These are phyloP conservation scores for Stenurella melanura DNA, from an alignment of 2,888 invertebrate genomes.

Conservation along the genomic window DNA sequence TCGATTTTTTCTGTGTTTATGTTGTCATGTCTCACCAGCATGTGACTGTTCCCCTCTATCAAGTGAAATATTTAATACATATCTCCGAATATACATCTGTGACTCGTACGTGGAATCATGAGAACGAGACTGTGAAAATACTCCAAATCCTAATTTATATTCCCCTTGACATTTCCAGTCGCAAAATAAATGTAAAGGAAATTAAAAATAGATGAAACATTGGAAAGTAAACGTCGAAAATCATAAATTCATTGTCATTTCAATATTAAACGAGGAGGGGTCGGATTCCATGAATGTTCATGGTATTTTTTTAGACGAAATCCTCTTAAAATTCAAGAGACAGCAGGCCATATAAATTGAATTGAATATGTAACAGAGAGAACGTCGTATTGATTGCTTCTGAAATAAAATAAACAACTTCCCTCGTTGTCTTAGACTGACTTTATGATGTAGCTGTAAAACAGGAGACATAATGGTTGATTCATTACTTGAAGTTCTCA, in stretches of 20 bases:
- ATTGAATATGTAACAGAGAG: conserved; percentile 4
- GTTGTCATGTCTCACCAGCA: too few species aligned
- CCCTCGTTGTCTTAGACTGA: not conserved
- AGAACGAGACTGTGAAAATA: not conserved
- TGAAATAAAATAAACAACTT: not conserved
- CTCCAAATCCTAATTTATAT: not conserved
- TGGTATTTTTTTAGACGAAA: not conserved
- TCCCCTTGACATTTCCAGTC: not conserved
- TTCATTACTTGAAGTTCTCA: not conserved
- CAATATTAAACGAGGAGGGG: not conserved
- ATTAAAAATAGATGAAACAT: conserved; percentile 3
- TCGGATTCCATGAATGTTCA: not conserved
- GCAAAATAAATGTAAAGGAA: not conserved
- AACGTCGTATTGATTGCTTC: not conserved
- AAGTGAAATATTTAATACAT: too few species aligned
- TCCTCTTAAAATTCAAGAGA: conserved; percentile 4
- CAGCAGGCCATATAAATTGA: not conserved
- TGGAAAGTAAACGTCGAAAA: conserved; percentile 1
- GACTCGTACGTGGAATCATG: not conserved
- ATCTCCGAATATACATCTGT: too few species aligned
- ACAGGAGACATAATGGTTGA: not conserved
- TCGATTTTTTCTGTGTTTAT: too few species aligned
- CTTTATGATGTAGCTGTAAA: not conserved
- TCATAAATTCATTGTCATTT: conserved; percentile 7
- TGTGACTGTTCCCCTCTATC: too few species aligned